These are phyloP conservation scores for Malurus elegans DNA, from an alignment of 2,113 vertebrate species.

Conservation along the genomic window DNA sequence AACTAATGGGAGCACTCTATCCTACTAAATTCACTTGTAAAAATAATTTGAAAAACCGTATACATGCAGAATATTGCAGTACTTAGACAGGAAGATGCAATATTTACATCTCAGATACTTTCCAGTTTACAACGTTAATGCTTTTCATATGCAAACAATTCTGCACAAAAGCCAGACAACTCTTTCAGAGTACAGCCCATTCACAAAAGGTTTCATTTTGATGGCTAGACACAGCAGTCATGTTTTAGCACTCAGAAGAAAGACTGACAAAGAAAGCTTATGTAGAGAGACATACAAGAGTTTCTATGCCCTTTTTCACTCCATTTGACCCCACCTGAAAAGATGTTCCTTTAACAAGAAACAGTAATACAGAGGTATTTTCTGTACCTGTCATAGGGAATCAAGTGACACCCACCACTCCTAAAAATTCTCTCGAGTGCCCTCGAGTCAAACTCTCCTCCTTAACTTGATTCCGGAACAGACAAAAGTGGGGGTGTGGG, in stretches of 20 bases:
- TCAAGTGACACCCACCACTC: neutral
- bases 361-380: neutral
- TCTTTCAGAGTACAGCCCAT: neutral
- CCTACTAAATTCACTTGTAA: neutral
- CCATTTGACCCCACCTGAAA: neutral
- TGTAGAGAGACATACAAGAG: neutral
- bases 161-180: neutral
- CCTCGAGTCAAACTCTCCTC: neutral
- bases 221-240: neutral
- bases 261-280: neutral
- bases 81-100: neutral
- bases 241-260: neutral
- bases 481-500: neutral
- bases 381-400: neutral
- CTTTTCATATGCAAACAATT: neutral
- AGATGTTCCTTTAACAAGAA: neutral
- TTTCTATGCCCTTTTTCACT: neutral
- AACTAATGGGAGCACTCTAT: neutral
- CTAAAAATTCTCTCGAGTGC: neutral
- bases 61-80: neutral
- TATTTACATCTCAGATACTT: neutral
- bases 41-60: neutral
- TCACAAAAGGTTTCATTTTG: neutral
- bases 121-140: neutral
- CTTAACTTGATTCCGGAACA: neutral